These are phyloP conservation scores for Sebastes aleutianus DNA, from an alignment of 2,797 vertebrate species.

Conservation along the genomic window DNA sequence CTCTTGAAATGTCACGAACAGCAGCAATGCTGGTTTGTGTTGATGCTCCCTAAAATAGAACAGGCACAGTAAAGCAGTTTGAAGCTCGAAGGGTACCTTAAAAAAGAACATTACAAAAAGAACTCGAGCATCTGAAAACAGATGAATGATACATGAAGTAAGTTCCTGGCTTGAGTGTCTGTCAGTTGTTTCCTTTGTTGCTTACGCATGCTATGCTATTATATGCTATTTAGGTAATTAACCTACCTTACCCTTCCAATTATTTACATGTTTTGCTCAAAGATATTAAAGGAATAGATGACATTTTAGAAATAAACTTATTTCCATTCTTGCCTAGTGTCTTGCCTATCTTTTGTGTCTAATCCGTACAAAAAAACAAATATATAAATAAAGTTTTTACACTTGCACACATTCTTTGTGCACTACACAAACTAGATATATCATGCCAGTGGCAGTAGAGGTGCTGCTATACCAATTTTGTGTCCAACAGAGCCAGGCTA, in stretches of 20 bases:
- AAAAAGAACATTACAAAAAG: not conserved
- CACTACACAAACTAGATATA: not conserved
- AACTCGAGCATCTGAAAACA: not conserved
- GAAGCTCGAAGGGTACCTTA: not conserved
- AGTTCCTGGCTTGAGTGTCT: no score
- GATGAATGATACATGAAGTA: not conserved
- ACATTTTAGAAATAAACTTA: not conserved
- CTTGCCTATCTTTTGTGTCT: no score
- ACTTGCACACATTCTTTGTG: no score
- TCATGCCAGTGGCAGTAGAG: not conserved
- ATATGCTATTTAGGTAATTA: not conserved
- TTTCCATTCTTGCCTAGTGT: not conserved
- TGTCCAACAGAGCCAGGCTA: no score
- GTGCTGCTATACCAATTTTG: not conserved
- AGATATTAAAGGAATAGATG: not conserved
- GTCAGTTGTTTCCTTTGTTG: not conserved
- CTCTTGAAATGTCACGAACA: conserved; percentile 20
- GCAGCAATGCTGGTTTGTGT: not conserved
- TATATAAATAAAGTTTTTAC: not conserved
- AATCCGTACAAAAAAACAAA: no score
- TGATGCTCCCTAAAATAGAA: conserved; percentile 4
- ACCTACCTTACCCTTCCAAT: not conserved
- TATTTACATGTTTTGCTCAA: not conserved
- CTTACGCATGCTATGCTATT: not conserved
- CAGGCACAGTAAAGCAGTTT: not conserved